phyloP scores from a whole-genome alignment of 2,888 invertebrate genomes.

The Agonopterix heracliana region DNA sequence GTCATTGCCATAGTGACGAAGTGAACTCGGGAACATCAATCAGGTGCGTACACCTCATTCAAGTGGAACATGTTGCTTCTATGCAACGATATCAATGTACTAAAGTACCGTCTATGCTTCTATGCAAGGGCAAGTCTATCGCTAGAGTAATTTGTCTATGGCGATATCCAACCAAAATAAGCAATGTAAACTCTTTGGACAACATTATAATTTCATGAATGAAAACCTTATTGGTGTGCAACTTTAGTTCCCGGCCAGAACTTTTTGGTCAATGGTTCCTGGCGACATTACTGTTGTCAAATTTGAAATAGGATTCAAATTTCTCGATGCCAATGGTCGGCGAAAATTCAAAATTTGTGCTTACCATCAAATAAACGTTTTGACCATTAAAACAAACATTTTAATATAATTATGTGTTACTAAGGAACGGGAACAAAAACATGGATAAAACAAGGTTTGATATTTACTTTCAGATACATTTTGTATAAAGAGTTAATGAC shows the following conservation, averaged over 20 bases:
- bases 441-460: conserved; percentile 44
- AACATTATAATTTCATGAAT: background rate
- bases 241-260: no score
- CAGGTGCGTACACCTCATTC: no score
- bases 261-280: background rate
- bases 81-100: no score
- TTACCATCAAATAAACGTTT: background rate
- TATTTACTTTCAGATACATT: conserved; percentile 67
- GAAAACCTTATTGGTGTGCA: no score
- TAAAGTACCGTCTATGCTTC: no score
- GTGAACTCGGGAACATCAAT: no score
- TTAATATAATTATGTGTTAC: conserved; percentile 17
- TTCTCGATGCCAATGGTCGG: background rate
- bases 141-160: no score
- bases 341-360: background rate
- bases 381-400: background rate
- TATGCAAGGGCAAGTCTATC: no score
- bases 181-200: background rate
- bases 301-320: conserved; percentile 4
- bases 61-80: no score
- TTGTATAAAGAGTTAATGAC: conserved; percentile 79
- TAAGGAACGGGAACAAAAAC: conserved; percentile 16
- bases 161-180: no score
- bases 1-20: no score
- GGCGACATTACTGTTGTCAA: background rate